Evolutionary conservation across 2,888 invertebrate species (phyloP).

Genomic region (Drosophila rellima): DNA sequence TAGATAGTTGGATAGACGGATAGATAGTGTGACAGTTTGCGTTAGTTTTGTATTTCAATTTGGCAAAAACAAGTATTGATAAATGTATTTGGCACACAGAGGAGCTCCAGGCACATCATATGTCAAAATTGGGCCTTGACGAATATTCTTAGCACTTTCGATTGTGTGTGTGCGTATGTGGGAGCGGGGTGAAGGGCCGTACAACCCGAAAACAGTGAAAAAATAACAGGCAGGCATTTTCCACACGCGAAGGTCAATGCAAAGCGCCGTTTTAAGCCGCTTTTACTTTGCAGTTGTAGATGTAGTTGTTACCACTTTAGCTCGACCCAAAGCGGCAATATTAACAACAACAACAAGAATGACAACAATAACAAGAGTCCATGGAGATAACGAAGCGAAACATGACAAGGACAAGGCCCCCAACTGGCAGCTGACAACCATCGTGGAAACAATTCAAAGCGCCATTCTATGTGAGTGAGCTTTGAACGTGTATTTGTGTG

Average conservation of each 20-base stretch:
- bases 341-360: slow-evolving; percentile 47
- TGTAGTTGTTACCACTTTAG: slow-evolving; percentile 40
- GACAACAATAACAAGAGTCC: slow-evolving; percentile 32
- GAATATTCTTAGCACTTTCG: slow-evolving; percentile 55
- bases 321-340: slow-evolving; percentile 35
- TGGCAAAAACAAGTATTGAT: slow-evolving; percentile 65
- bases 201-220: background rate
- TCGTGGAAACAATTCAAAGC: slow-evolving; percentile 20
- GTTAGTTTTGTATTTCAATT: slow-evolving; percentile 69
- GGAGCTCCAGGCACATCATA: slow-evolving; percentile 69
- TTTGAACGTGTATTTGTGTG: slow-evolving; percentile 22
- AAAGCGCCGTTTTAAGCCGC: slow-evolving; percentile 69
- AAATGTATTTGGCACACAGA: slow-evolving; percentile 69
- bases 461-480: slow-evolving; percentile 9
- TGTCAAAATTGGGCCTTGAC: slow-evolving; percentile 68
- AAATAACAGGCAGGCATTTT: slow-evolving; percentile 41
- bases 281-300: slow-evolving; percentile 39
- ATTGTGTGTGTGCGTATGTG: slow-evolving; percentile 27
- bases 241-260: slow-evolving; percentile 76
- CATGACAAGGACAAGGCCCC: slow-evolving; percentile 73
- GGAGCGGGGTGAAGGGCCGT: slow-evolving; percentile 1
- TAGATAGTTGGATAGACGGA: slow-evolving; percentile 26
- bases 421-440: slow-evolving; percentile 28
- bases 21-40: slow-evolving; percentile 51
- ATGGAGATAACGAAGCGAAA: slow-evolving; percentile 65